phyloP scores from a whole-genome alignment of 1,140 invertebrate genomes.

The Aphelenchoides fujianensis region DNA sequence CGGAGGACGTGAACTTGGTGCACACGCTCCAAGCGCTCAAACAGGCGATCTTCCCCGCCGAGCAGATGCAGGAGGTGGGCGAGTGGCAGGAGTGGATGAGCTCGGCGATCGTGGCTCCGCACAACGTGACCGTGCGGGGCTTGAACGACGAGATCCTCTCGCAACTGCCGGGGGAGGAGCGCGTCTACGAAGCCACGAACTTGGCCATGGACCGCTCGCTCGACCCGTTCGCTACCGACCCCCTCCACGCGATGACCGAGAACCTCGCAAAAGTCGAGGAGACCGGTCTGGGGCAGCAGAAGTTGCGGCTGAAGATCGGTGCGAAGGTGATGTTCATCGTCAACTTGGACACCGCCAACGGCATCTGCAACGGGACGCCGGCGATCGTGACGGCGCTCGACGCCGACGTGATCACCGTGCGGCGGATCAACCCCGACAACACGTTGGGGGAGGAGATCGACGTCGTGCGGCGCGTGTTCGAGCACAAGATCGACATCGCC shows the following conservation, averaged over 20 bases:
- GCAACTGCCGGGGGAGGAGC: background rate
- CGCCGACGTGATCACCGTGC: constrained; percentile 9
- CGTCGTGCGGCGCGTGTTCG: background rate
- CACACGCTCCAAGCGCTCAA: background rate
- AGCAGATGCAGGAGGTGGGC: background rate
- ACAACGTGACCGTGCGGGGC: constrained; percentile 1
- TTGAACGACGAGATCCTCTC: background rate
- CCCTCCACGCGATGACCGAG: constrained; percentile 1
- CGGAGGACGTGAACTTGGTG: background rate
- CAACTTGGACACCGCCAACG: constrained; percentile 4
- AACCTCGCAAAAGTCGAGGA: background rate
- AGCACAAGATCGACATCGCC: no score
- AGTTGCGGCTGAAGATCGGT: constrained; percentile 21
- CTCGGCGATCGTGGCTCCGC: background rate
- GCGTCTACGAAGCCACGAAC: constrained; percentile 9
- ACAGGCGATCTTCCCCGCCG: background rate
- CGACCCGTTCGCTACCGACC: background rate
- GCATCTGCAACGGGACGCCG: constrained; percentile 23
- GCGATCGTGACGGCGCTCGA: background rate
- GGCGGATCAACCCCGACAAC: background rate
- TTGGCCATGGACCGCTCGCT: background rate
- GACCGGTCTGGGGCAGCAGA: background rate
- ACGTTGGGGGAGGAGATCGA: background rate
- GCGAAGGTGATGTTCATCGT: constrained; percentile 6
- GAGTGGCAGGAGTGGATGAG: background rate